phyloP scores from a whole-genome alignment of 2,888 invertebrate genomes.

The Philereme vetulata region DNA sequence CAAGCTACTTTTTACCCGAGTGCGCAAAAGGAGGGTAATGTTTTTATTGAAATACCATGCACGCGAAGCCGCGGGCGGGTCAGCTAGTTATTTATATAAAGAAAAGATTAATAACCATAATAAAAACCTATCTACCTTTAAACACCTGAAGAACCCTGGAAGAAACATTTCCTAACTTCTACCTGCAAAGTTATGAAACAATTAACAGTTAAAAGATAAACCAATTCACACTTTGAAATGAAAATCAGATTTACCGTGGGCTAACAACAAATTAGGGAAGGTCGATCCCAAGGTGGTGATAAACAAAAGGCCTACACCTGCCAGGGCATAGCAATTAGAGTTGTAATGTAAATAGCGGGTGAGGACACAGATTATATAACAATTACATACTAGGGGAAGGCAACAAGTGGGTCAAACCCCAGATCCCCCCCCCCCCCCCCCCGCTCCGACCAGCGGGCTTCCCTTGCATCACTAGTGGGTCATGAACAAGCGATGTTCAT shows the following conservation, averaged over 20 bases:
- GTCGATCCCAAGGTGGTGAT: constrained; percentile 53
- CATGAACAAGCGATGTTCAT: constrained; percentile 76
- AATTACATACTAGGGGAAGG: constrained; percentile 42
- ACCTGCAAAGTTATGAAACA: not conserved
- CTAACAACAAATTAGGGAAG: constrained; percentile 54
- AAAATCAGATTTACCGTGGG: constrained; percentile 43
- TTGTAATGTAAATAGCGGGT: constrained; percentile 72
- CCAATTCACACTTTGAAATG: constrained; percentile 23
- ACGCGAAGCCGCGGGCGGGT: no score
- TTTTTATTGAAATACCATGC: no score
- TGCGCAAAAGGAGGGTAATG: no score
- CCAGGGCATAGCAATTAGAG: constrained; percentile 63
- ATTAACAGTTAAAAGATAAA: constrained; percentile 7
- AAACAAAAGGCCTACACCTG: constrained; percentile 57
- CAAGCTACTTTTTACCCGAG: no score
- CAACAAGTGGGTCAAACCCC: constrained; percentile 80
- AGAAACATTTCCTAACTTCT: not conserved
- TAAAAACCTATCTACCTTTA: no score
- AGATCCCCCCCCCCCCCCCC: constrained; percentile 40
- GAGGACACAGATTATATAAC: constrained; percentile 52
- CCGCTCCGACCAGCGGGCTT: constrained; percentile 27
- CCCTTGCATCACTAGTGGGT: constrained; percentile 56
- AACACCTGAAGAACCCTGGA: no score
- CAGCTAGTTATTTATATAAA: no score
- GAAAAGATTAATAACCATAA: no score